Evolutionary conservation across 1,140 invertebrate genomes (phyloP).

Genomic region (Oppia nitens): DNA sequence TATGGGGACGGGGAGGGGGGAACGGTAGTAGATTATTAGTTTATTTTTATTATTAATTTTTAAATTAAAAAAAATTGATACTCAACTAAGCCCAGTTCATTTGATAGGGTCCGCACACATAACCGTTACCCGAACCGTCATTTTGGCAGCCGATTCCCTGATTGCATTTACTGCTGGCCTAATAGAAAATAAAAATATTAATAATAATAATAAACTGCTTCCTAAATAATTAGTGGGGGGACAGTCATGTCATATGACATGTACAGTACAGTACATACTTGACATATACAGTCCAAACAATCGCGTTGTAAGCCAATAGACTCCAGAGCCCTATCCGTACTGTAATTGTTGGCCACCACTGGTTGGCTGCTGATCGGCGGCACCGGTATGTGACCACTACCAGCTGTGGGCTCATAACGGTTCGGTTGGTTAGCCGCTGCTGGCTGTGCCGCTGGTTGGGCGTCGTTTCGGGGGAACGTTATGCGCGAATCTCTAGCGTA

Average conservation of each 20-base stretch:
- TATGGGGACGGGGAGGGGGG: too few relatives aligned
- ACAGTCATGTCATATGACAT: background rate
- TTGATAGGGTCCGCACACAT: slow-evolving; percentile 54
- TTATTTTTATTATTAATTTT: too few relatives aligned
- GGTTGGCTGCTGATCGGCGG: background rate
- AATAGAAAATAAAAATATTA: background rate
- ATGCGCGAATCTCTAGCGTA: background rate
- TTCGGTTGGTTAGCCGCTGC: too few relatives aligned
- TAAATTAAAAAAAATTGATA: too few relatives aligned
- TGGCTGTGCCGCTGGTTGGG: too few relatives aligned
- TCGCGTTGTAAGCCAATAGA: slow-evolving; percentile 1
- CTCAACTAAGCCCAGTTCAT: slow-evolving; percentile 76
- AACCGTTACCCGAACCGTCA: slow-evolving; percentile 11
- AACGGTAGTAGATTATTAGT: too few relatives aligned
- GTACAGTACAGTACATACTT: background rate
- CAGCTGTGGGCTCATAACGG: too few relatives aligned
- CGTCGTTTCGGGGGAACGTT: background rate
- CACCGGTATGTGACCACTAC: too few relatives aligned
- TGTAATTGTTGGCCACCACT: background rate
- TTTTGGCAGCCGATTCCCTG: slow-evolving; percentile 17
- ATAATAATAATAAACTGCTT: background rate
- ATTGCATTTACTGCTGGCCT: slow-evolving; percentile 20
- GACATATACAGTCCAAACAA: slow-evolving; percentile 17
- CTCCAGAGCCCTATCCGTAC: too few relatives aligned
- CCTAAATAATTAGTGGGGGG: background rate